A percentile compares a stretch with the other conserved stretches of the same genome.
Evolutionary conservation across 2,797 vertebrate species (phyloP).

Genomic region (Taeniopygia guttata): DNA sequence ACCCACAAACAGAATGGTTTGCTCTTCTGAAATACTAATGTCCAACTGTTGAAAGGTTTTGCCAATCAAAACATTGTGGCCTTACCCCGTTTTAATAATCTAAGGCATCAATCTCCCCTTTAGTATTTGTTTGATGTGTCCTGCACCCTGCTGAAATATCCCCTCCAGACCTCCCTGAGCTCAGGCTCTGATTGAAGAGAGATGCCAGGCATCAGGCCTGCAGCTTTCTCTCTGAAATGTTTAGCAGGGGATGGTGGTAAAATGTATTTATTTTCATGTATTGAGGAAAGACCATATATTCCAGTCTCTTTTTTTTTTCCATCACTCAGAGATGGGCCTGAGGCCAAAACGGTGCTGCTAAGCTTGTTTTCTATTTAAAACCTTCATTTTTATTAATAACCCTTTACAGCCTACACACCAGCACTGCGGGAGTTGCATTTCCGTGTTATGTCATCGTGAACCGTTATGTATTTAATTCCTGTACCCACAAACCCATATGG

Average conservation of each 20-base stretch:
- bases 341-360: slow-evolving; percentile 69
- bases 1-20: slow-evolving; percentile 60
- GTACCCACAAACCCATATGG: slow-evolving; percentile 73
- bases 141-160: slow-evolving; percentile 58
- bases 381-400: slow-evolving; percentile 75
- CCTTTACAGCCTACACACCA: slow-evolving; percentile 68
- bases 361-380: slow-evolving; percentile 74
- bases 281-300: slow-evolving; percentile 58
- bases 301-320: slow-evolving; percentile 60
- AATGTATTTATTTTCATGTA: slow-evolving; percentile 64
- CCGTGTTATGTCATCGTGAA: slow-evolving; percentile 71
- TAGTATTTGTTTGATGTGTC: slow-evolving; percentile 55
- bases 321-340: slow-evolving; percentile 69
- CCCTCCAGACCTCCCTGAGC: slow-evolving; percentile 46
- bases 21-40: slow-evolving; percentile 61
- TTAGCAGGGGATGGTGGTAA: slow-evolving; percentile 46
- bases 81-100: slow-evolving; percentile 59
- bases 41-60: slow-evolving; percentile 45
- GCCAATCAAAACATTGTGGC: slow-evolving; percentile 62
- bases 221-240: slow-evolving; percentile 45
- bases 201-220: slow-evolving; percentile 25
- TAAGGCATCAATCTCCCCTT: slow-evolving; percentile 51
- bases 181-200: slow-evolving; percentile 46
- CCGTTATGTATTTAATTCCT: slow-evolving; percentile 71
- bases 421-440: slow-evolving; percentile 69